Conservation (phyloP, 1,140 invertebrate species). For the Bemisia tabaci region DNA sequence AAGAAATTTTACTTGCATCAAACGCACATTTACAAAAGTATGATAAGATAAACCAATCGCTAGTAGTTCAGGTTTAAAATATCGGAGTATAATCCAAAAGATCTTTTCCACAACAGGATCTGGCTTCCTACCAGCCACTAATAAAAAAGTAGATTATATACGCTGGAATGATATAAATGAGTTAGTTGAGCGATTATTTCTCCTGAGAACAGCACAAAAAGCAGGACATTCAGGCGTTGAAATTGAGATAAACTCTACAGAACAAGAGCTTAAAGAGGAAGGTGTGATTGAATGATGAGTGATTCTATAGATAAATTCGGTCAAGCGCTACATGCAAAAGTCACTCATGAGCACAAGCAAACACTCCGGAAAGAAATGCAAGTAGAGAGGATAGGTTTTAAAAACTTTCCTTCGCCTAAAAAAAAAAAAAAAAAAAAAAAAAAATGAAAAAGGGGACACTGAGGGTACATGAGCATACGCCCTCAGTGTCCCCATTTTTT, state of each 20-base stretch:
- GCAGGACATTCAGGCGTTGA: background rate
- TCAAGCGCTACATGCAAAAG: too few species aligned
- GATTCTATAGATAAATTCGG: too few species aligned
- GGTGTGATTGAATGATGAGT: constrained; percentile 17
- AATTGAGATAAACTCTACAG: background rate
- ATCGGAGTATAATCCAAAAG: background rate
- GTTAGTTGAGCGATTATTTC: background rate
- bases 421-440: too few species aligned
- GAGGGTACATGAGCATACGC: too few species aligned
- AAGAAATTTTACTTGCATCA: background rate
- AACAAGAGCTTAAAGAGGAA: background rate
- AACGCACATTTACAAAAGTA: background rate
- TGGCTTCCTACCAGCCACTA: background rate
- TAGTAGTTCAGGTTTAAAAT: background rate
- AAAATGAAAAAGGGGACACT: too few species aligned
- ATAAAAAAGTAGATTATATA: background rate
- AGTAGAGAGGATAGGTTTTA: too few species aligned
- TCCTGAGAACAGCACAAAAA: background rate
- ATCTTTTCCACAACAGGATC: background rate
- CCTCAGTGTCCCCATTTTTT: too few species aligned
- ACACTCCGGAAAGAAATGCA: too few species aligned
- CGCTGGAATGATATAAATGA: background rate
- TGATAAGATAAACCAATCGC: too few species aligned
- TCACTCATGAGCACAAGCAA: too few species aligned
- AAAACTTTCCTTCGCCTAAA: too few species aligned